Base-by-base conservation (phyloP, 2,888 invertebrate genomes). In the Orchesellides sinensis region DNA sequence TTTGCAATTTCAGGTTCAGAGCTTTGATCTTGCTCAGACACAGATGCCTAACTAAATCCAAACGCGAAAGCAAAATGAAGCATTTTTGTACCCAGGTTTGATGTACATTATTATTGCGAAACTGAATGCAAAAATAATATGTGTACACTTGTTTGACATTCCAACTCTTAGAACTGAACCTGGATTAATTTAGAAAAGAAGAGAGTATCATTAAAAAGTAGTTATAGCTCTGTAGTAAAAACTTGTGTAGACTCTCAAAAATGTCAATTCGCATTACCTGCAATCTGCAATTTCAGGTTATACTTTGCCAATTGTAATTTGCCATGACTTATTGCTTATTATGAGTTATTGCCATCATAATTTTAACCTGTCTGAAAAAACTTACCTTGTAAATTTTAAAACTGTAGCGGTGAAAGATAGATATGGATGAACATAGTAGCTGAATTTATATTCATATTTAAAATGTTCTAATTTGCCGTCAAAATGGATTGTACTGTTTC, bases 301-400 rank as follows among this genome's bases (percentile, higher is more conserved):
- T n/a, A n/a, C n/a, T n/a, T n/a, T 27, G 32, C 35, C 66, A 66
- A 49, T 66, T 47, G 27, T 49, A 47, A 66, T n/a, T n/a, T n/a
- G n/a, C n/a, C n/a, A n/a, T 66, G 66, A 66, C n/a, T 66, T 66
- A 66, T 66, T 47, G 47, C 66, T 49, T 66, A 66, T 66, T 66
- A 66, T 66, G 66, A 66, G 27, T 66, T 66, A 66, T 66, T 66
- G 47, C 49, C 17, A 47, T 66, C 63, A 45, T 63, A 63, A n/a
- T 63, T 40, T 63, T 63, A 63, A 23, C 40, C 63, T 63, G 63
- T 63, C 63, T 1, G 29, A 63, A 8, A 63, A 6, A 45, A 56
- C n/a, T n/a, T n/a, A 25, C n/a, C 17, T 4, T 25, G 25, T 3
- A 12, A 23, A 56, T 56, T 27, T n/a, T 56, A 23, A 52, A n/a